phyloP scores from a whole-genome alignment of 2,888 invertebrate genomes.

The Chrysodeixis includens region DNA sequence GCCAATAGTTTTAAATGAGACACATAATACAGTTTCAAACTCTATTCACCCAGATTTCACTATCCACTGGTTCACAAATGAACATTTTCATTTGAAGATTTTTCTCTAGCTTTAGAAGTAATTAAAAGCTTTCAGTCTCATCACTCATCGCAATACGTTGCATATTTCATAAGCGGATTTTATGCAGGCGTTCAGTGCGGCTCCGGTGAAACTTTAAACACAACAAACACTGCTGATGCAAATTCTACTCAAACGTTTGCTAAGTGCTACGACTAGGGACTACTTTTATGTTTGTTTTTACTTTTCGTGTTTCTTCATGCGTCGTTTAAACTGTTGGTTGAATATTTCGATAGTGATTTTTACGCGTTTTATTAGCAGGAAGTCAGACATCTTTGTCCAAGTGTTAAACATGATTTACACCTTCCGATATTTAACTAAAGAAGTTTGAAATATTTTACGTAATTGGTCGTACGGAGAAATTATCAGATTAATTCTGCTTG shows the following conservation, averaged over 20 bases:
- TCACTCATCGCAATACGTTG: conserved; percentile 63
- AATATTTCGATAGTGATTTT: not conserved
- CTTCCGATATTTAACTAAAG: not conserved
- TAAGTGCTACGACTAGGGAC: conserved; percentile 61
- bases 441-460: no score
- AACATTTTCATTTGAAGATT: not conserved
- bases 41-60: not conserved
- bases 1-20: no score
- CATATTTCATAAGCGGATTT: conserved; percentile 73
- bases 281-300: conserved; percentile 59
- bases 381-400: not conserved
- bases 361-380: not conserved
- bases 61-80: not conserved
- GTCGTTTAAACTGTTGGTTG: conserved; percentile 22
- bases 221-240: conserved; percentile 68
- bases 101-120: conserved; percentile 45
- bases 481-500: no score
- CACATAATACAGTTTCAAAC: no score
- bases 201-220: conserved; percentile 65
- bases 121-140: conserved; percentile 54
- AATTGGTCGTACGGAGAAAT: no score
- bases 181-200: conserved; percentile 53
- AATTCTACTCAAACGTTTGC: conserved; percentile 71
- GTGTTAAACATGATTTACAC: conserved; percentile 8
- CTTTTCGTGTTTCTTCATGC: conserved; percentile 17